Evolutionary conservation across 2,113 vertebrate genomes (phyloP).

Genomic region (Chrysochloris asiatica): DNA sequence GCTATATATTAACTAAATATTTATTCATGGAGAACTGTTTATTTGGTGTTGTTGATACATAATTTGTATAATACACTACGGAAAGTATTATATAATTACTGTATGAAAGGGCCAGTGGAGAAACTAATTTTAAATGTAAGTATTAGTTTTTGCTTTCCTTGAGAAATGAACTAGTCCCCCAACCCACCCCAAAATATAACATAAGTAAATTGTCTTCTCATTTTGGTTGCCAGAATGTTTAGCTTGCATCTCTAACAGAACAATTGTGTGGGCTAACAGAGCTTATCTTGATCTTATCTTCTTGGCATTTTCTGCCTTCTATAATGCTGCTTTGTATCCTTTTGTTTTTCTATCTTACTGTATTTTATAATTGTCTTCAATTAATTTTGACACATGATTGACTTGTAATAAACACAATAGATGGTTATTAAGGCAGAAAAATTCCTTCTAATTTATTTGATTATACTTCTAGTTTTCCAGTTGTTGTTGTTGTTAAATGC

Average conservation of each 20-base stretch:
- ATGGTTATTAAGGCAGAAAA: background rate
- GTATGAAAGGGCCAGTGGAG: background rate
- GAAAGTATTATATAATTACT: background rate
- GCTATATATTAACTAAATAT: background rate
- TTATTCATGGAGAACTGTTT: background rate
- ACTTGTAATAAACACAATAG: background rate
- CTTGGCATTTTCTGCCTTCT: background rate
- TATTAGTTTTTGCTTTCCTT: background rate
- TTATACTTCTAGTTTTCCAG: background rate
- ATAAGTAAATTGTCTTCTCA: background rate
- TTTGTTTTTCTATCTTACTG: background rate
- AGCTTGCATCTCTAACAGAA: background rate
- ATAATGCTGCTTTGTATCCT: background rate
- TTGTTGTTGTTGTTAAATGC: no score
- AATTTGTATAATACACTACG: background rate
- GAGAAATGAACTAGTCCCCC: background rate
- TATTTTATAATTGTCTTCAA: background rate
- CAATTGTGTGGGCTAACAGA: background rate
- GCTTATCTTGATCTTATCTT: background rate
- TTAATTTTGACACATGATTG: background rate
- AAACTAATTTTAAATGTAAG: slow-evolving; percentile 15
- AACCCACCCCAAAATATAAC: background rate
- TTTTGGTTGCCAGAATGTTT: background rate
- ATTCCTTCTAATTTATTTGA: background rate
- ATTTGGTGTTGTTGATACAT: background rate